Evolutionary conservation across 2,888 invertebrate genomes (phyloP).

Genomic region (Isoperla grammatica): DNA sequence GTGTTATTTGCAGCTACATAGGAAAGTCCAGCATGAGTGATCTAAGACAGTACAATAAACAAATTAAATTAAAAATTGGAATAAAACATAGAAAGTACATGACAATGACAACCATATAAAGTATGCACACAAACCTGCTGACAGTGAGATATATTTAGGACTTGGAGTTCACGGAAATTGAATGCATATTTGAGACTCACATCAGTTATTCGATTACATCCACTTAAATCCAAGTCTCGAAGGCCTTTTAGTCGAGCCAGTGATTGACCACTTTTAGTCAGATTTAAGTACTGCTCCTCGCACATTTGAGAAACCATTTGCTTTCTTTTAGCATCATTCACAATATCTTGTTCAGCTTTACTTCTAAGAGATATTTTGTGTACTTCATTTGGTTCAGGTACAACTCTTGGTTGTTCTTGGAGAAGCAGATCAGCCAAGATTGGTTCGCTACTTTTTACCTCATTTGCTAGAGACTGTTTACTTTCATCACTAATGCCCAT

Average conservation of each 20-base stretch:
- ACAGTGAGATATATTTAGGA: slow-evolving; percentile 60
- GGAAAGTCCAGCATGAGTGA: slow-evolving; percentile 59
- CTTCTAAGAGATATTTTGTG: slow-evolving; percentile 54
- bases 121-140: slow-evolving; percentile 44
- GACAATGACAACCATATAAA: not conserved
- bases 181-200: slow-evolving; percentile 63
- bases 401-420: no score
- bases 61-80: no score
- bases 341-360: slow-evolving; percentile 63
- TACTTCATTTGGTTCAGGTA: slow-evolving; percentile 9
- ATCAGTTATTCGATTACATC: slow-evolving; percentile 66
- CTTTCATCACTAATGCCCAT: slow-evolving; percentile 46
- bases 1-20: slow-evolving; percentile 60
- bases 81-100: not conserved
- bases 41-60: slow-evolving; percentile 41
- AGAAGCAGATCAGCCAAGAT: not conserved
- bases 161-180: slow-evolving; percentile 56
- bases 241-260: slow-evolving; percentile 49
- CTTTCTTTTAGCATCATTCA: slow-evolving; percentile 59
- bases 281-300: slow-evolving; percentile 46
- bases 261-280: slow-evolving; percentile 48
- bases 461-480: not conserved
- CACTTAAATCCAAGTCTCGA: slow-evolving; percentile 56
- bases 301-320: slow-evolving; percentile 57
- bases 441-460: not conserved